phyloP scores from a whole-genome alignment of 2,888 invertebrate genomes.

The Chydorus sphaericus region DNA sequence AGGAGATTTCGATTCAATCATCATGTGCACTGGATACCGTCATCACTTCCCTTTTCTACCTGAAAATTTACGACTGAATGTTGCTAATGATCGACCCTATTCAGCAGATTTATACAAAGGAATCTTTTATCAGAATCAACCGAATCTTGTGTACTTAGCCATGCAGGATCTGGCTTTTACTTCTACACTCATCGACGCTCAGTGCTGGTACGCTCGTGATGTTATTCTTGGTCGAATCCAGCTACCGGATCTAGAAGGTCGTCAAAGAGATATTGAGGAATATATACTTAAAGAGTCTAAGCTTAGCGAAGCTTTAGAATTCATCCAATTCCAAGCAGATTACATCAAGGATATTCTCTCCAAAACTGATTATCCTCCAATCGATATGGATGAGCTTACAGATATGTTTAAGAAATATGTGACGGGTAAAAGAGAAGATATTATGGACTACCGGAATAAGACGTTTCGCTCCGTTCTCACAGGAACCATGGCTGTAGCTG shows the following conservation, averaged over 20 bases:
- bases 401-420: background rate
- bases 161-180: background rate
- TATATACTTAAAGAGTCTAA: background rate
- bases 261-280: background rate
- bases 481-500: background rate
- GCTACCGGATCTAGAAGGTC: background rate
- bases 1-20: background rate
- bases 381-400: background rate
- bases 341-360: background rate
- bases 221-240: background rate
- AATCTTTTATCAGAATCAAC: background rate
- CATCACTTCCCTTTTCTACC: background rate
- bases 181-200: background rate
- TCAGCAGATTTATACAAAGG: background rate
- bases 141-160: background rate
- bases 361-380: background rate
- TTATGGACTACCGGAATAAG: background rate
- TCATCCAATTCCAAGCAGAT: background rate
- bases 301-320: background rate
- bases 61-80: background rate
- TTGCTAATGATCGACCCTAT: background rate
- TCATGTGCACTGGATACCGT: background rate
- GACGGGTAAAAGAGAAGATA: background rate
- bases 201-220: background rate
- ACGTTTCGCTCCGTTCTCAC: background rate